A percentile compares a stretch with the other conserved stretches of the same genome.
These are phyloP conservation scores for Sesamia nonagrioides DNA, from an alignment of 1,140 invertebrate species.

Conservation along the genomic window DNA sequence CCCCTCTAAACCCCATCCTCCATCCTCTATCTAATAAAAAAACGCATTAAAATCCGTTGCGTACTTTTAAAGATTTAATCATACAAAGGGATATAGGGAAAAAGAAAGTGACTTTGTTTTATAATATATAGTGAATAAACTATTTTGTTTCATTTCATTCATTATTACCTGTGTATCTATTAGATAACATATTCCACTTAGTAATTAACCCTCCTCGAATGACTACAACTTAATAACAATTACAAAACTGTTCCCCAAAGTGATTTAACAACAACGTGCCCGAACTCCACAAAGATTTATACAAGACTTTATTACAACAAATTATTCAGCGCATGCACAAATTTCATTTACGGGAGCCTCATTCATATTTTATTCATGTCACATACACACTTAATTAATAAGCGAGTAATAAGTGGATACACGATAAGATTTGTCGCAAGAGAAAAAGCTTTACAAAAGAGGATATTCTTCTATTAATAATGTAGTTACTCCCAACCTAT, in stretches of 20 bases:
- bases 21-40: too few relatives aligned
- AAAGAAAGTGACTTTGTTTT: too few relatives aligned
- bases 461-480: slow-evolving; percentile 58
- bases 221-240: slow-evolving; percentile 48
- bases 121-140: too few relatives aligned
- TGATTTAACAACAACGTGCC: slow-evolving; percentile 33
- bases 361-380: slow-evolving; percentile 52
- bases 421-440: slow-evolving; percentile 39
- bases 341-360: slow-evolving; percentile 43
- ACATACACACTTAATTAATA: slow-evolving; percentile 49
- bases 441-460: slow-evolving; percentile 29
- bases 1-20: too few relatives aligned
- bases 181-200: neutral
- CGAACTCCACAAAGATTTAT: slow-evolving; percentile 43
- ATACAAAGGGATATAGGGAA: too few relatives aligned
- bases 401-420: slow-evolving; percentile 50
- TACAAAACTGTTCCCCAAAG: slow-evolving; percentile 26
- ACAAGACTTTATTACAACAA: slow-evolving; percentile 30
- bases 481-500: slow-evolving; percentile 60
- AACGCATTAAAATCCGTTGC: too few relatives aligned
- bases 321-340: slow-evolving; percentile 47
- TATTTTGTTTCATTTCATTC: too few relatives aligned
- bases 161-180: neutral
- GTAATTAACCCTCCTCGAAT: slow-evolving; percentile 57
- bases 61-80: too few relatives aligned